Evolutionary conservation across 1,140 invertebrate genomes (phyloP).

Genomic region (Tetraneura akinire): DNA sequence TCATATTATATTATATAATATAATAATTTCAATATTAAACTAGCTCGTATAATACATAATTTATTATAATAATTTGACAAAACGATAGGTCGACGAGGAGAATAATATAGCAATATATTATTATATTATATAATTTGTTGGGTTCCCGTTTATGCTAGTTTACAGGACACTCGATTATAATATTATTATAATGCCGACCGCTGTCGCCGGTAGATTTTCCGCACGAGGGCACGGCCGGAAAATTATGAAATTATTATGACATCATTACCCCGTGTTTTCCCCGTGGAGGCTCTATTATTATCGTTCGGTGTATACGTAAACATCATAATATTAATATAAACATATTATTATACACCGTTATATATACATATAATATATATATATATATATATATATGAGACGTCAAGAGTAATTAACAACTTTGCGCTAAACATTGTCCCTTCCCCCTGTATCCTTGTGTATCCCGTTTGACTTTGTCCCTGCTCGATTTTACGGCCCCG

Average conservation of each 20-base stretch:
- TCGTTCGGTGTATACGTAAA: neutral
- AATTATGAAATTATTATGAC: conserved; percentile 47
- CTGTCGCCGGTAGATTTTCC: neutral
- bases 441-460: neutral
- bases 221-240: neutral
- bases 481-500: conserved; percentile 40
- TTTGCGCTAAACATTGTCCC: conserved; percentile 22
- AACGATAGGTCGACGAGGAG: neutral
- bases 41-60: no score
- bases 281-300: conserved; percentile 44
- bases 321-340: no score
- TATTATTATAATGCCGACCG: no score
- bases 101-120: neutral
- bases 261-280: conserved; percentile 21
- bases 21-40: no score
- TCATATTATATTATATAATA: no score
- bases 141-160: neutral
- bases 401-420: conserved; percentile 51
- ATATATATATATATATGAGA: neutral
- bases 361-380: neutral
- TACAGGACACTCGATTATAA: no score
- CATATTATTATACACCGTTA: neutral
- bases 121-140: no score
- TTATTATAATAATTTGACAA: no score
- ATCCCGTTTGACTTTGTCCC: conserved; percentile 6